Conservation (phyloP, 64 coral and sea anemone species). For the Dendrophyllia cribrosa region DNA sequence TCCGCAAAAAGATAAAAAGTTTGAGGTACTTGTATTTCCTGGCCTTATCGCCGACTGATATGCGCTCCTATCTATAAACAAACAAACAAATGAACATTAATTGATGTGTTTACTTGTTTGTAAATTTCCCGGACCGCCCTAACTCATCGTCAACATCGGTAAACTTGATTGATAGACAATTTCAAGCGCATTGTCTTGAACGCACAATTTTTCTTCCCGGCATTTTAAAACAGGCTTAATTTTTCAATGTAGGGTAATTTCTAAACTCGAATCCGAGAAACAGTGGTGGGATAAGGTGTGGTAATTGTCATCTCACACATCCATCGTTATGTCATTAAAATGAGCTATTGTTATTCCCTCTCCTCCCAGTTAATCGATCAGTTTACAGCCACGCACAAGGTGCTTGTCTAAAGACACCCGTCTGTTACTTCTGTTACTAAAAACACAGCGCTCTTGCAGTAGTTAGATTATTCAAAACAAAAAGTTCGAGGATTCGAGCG, state of each 20-base stretch:
- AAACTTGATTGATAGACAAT: not conserved
- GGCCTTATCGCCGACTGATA: not conserved
- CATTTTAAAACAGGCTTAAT: not conserved
- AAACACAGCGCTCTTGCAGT: not conserved
- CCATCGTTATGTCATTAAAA: constrained; percentile 16
- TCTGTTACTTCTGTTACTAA: not conserved
- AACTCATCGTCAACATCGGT: not conserved
- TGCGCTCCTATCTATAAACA: constrained; percentile 7
- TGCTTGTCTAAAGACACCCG: too few relatives aligned
- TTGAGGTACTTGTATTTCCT: not conserved
- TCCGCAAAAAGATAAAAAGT: not conserved
- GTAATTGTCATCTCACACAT: constrained; percentile 7
- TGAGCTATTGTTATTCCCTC: not conserved
- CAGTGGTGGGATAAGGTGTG: not conserved
- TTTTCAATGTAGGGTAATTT: not conserved
- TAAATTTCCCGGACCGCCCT: not conserved
- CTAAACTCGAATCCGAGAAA: not conserved
- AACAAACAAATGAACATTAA: constrained; percentile 75
- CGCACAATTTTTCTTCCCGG: not conserved
- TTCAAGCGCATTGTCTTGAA: not conserved
- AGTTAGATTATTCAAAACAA: not conserved
- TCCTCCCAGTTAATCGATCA: not conserved
- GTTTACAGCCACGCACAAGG: not conserved
- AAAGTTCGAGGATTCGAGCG: not conserved
- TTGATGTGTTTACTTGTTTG: constrained; percentile 60